Evolutionary conservation across 2,888 invertebrate genomes (phyloP).

Genomic region (Pyrocoelia pectoralis): DNA sequence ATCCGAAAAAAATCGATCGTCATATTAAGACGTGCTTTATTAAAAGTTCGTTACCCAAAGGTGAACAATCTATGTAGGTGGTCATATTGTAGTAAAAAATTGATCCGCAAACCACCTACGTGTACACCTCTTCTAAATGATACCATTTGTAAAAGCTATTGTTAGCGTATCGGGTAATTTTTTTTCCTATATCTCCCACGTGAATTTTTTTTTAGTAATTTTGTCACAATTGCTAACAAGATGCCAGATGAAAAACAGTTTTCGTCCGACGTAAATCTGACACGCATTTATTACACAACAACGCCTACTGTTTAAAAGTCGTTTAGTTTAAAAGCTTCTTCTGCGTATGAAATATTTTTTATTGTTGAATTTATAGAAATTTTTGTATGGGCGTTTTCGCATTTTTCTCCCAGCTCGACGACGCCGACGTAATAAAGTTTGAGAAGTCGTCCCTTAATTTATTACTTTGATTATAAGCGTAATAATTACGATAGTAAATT

Average conservation of each 20-base stretch:
- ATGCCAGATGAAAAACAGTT: background rate
- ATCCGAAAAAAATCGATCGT: constrained; percentile 3
- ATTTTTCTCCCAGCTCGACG: background rate
- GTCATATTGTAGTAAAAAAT: constrained; percentile 11
- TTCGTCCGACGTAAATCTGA: background rate
- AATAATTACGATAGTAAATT: constrained; percentile 16
- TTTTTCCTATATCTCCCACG: background rate
- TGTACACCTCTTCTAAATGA: constrained; percentile 27
- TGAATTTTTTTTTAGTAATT: background rate
- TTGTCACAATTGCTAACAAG: background rate
- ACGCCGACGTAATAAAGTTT: background rate
- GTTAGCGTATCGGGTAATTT: background rate
- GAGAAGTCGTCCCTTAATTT: background rate
- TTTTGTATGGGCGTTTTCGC: background rate
- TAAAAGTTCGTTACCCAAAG: constrained; percentile 32
- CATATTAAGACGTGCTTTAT: constrained; percentile 22
- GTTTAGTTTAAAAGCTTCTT: background rate
- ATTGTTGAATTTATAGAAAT: background rate
- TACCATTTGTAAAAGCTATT: constrained; percentile 21
- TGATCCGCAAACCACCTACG: constrained; percentile 23
- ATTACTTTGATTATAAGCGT: constrained; percentile 7
- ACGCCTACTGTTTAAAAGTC: background rate
- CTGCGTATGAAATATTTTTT: no score
- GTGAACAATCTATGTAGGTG: constrained; percentile 35
- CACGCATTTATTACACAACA: constrained; percentile 4